Evolutionary conservation across 2,113 vertebrate genomes (phyloP).

Genomic region (Chlorodrepanis virens): DNA sequence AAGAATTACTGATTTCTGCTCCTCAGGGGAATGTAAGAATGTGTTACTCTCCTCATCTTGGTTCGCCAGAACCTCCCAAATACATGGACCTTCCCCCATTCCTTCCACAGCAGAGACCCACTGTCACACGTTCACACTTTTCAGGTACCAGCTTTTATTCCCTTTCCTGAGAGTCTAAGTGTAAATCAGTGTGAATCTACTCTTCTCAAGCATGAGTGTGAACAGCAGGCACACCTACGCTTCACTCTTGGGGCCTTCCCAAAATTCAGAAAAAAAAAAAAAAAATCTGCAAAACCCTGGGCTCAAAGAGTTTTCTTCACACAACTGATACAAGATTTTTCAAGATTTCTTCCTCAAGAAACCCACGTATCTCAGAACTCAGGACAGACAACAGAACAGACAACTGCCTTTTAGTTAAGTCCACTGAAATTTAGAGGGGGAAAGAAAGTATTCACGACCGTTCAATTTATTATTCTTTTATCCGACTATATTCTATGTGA

Average conservation of each 20-base stretch:
- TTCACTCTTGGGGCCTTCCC: background rate
- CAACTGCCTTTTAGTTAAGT: background rate
- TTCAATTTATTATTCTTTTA: background rate
- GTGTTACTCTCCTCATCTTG: background rate
- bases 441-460: background rate
- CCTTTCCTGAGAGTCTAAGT: background rate
- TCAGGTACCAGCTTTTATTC: background rate
- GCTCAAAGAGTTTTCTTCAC: background rate
- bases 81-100: rapidly evolving
- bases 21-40: rapidly evolving
- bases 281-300: background rate
- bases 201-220: background rate
- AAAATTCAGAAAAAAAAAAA: background rate
- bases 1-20: background rate
- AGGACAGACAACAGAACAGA: constrained; percentile 5
- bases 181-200: background rate
- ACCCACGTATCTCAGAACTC: constrained; percentile 3
- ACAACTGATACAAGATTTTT: background rate
- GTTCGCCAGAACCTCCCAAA: background rate
- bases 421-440: background rate
- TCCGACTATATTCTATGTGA: background rate
- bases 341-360: constrained; percentile 13
- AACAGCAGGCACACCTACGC: background rate
- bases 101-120: background rate
- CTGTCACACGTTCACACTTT: rapidly evolving